Percentiles rank a stretch among this genome's conserved stretches.
phyloP scores from a whole-genome alignment of 2,888 invertebrate species.

The Drosophila mettleri region DNA sequence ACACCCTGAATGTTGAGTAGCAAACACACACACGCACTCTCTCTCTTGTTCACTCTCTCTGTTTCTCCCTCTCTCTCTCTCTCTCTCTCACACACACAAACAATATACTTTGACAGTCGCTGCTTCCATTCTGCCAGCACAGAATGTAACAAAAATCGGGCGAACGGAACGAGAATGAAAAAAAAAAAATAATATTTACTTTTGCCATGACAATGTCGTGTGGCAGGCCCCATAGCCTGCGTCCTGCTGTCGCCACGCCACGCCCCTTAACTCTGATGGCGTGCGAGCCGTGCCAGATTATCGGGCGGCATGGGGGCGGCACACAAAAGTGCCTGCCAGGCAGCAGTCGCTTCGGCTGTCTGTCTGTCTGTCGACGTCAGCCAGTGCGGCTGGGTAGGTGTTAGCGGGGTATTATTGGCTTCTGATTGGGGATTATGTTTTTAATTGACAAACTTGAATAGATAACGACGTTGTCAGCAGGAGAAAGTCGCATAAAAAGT shows the following conservation, averaged over 20 bases:
- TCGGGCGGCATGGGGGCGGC: constrained; percentile 8
- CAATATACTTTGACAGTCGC: constrained; percentile 24
- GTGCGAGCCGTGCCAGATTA: constrained; percentile 61
- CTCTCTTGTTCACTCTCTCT: too few relatives aligned
- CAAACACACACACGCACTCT: not conserved
- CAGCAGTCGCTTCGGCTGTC: constrained; percentile 1
- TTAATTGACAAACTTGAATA: constrained; percentile 81
- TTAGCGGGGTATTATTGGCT: constrained; percentile 74
- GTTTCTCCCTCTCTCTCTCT: not conserved
- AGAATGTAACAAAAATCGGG: constrained; percentile 63
- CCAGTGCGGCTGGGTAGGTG: constrained; percentile 13
- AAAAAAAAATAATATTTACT: constrained; percentile 73
- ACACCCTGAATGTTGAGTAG: constrained; percentile 21
- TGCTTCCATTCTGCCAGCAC: constrained; percentile 30
- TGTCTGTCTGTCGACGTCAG: constrained; percentile 1
- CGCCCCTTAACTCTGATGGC: constrained; percentile 60
- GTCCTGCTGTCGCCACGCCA: constrained; percentile 1
- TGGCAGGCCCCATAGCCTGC: not conserved
- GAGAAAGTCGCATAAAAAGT: constrained; percentile 70
- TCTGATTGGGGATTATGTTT: constrained; percentile 81
- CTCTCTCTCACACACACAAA: constrained; percentile 32
- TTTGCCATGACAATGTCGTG: constrained; percentile 76
- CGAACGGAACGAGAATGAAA: constrained; percentile 24
- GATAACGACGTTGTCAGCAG: constrained; percentile 79
- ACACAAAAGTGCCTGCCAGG: constrained; percentile 25